These are phyloP conservation scores for Onchidella celtica DNA, from an alignment of 2,888 invertebrate species.

Conservation along the genomic window DNA sequence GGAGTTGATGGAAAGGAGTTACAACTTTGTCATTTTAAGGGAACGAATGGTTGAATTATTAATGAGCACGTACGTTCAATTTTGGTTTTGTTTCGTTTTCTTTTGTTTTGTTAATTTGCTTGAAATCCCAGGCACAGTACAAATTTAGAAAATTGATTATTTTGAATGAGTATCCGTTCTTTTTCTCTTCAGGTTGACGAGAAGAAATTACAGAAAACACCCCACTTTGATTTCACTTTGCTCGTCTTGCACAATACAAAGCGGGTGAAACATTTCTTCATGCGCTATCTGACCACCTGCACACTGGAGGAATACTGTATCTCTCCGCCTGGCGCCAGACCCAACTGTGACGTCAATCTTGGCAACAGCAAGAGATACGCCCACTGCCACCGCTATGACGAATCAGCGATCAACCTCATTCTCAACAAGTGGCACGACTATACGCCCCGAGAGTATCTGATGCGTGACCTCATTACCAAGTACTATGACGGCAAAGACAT, in stretches of 20 bases:
- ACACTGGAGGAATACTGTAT: constrained; percentile 77
- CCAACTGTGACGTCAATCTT: constrained; percentile 62
- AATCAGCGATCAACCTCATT: constrained; percentile 79
- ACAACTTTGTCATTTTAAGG: too few relatives aligned
- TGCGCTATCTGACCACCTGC: constrained; percentile 77
- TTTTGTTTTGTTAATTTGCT: too few relatives aligned
- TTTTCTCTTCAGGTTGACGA: constrained; percentile 73
- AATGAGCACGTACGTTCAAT: too few relatives aligned
- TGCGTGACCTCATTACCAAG: constrained; percentile 55
- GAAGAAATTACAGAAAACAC: constrained; percentile 62
- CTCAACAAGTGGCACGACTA: constrained; percentile 76
- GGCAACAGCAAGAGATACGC: constrained; percentile 60
- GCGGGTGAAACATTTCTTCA: constrained; percentile 63
- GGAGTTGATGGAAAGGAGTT: too few relatives aligned
- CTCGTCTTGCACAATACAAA: constrained; percentile 76
- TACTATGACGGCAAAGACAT: constrained; percentile 57
- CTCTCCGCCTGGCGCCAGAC: constrained; percentile 67
- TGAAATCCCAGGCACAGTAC: too few relatives aligned
- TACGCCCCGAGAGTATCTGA: constrained; percentile 64
- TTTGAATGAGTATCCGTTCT: too few relatives aligned
- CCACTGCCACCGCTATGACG: constrained; percentile 78
- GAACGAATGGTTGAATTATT: too few relatives aligned
- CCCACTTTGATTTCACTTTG: constrained; percentile 69
- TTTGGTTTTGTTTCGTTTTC: too few relatives aligned
- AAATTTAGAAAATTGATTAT: too few relatives aligned